phyloP scores from a whole-genome alignment of 2,113 vertebrate species.

The Catagonus wagneri region DNA sequence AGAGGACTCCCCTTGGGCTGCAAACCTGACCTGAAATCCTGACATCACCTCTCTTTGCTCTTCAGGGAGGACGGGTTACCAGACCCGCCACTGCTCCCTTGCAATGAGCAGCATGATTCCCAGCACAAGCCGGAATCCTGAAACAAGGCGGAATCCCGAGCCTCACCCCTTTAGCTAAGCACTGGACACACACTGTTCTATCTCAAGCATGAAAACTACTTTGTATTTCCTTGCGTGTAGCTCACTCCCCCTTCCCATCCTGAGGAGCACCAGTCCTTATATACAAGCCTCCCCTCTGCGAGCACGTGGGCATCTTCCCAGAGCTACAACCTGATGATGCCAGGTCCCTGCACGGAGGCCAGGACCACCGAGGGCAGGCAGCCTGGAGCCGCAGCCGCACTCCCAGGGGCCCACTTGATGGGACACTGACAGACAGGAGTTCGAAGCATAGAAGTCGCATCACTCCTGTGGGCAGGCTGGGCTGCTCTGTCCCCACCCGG shows the following conservation, averaged over 20 bases:
- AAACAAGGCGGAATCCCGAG: not conserved
- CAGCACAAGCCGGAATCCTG: not conserved
- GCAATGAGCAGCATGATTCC: not conserved
- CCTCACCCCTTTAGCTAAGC: not conserved
- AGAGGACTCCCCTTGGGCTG: not conserved
- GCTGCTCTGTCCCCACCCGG: not conserved
- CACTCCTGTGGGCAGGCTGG: not conserved
- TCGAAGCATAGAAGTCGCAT: not conserved
- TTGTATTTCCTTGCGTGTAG: not conserved
- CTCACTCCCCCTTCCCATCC: not conserved
- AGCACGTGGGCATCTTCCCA: not conserved
- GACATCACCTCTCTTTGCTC: not conserved
- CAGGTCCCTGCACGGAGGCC: not conserved
- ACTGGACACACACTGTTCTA: conserved; percentile 44
- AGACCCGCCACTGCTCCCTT: not conserved
- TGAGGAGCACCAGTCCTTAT: not conserved
- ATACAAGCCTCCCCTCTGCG: not conserved
- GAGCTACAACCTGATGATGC: not conserved
- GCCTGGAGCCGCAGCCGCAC: not conserved
- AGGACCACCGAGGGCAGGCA: not conserved
- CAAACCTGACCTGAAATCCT: not conserved
- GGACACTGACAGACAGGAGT: not conserved
- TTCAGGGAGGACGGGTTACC: not conserved
- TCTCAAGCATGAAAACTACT: conserved; percentile 1
- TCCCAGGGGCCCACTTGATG: not conserved